Evolutionary conservation across 2,113 vertebrate species (phyloP), one percentile per base, ranked within the genome.

Genomic region (Vulpes vulpes): DNA sequence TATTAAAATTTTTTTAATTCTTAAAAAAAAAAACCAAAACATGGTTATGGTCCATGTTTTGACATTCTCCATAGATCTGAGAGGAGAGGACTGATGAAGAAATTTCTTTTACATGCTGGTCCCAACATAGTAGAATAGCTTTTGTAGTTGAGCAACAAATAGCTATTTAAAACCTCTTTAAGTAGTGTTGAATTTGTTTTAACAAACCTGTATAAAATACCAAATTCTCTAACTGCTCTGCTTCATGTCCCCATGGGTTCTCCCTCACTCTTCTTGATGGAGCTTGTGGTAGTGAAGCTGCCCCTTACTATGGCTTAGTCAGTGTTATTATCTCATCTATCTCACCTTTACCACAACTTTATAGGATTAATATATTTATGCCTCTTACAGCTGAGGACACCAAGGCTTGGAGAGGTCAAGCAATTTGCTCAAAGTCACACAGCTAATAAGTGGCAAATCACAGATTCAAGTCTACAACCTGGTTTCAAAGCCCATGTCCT

Each of bases 401-500:
- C 4, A n/a, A 25, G 51, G 20, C 60, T 79, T 55, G 89, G 76
- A 65, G 62, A 94, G 51, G 60, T 38, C 17, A 95, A 92, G 14
- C 51, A 57, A 69, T 82, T 89, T 91, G 78, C 86, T 91, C 89
- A 86, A 79, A 93, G 85, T 95, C 96, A 92, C 89, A 92, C 55
- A 95, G 91, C 89, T 43, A 22, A 25, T 59, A 81, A 90, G n/a
- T 65, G 23, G 32, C 30, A 90, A n/a, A 62, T 59, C 87, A 81
- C 65, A 60, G 32, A 10, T 93, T 78, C 81, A 78, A 43, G 73
- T 11, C 38, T 51, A 60, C 2, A 69, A 38, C 7, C 51, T 83
- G 30, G 49, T 80, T 88, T 90, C 93, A 94, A 55, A 91, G 51
- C 11, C 59, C 49, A 4, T 86, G 9, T 82, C 67, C 55, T 96